These are phyloP conservation scores for Entosphenus tridentatus DNA, from an alignment of 2,113 vertebrate species.

Conservation along the genomic window DNA sequence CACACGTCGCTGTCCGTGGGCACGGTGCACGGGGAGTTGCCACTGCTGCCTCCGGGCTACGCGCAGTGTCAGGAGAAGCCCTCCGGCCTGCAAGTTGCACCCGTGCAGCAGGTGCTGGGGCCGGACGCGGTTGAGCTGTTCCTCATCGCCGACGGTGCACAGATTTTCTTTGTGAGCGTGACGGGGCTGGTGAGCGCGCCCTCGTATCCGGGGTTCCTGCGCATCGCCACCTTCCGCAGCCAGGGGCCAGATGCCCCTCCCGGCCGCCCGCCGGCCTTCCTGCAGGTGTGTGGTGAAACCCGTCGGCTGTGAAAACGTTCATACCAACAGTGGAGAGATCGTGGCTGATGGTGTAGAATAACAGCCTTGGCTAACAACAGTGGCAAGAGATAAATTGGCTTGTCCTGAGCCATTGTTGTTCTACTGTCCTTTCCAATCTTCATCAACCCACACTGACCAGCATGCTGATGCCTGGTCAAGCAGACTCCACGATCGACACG, in stretches of 20 bases:
- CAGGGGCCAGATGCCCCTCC: slow-evolving; percentile 24
- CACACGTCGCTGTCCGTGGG: slow-evolving; percentile 71
- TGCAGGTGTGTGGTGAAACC: slow-evolving; percentile 40
- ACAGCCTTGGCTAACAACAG: background rate
- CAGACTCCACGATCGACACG: background rate
- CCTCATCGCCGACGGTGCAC: slow-evolving; percentile 65
- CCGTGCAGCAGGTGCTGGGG: slow-evolving; percentile 35
- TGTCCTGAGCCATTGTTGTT: slow-evolving; percentile 2
- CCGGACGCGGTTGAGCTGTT: slow-evolving; percentile 66
- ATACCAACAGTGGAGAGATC: background rate
- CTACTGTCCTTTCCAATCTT: slow-evolving; percentile 7
- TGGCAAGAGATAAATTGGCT: background rate
- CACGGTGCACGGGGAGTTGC: slow-evolving; percentile 58
- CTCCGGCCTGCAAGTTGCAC: slow-evolving; percentile 19
- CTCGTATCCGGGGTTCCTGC: slow-evolving; percentile 77
- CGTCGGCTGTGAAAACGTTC: background rate
- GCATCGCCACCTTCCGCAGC: slow-evolving; percentile 63
- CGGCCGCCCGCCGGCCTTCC: slow-evolving; percentile 52
- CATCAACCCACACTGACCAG: background rate
- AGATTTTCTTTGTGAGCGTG: slow-evolving; percentile 81
- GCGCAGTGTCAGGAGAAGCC: slow-evolving; percentile 19
- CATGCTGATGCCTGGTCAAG: background rate
- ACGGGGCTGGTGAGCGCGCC: slow-evolving; percentile 82
- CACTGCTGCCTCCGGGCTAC: slow-evolving; percentile 31
- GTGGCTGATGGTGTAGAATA: background rate